Evolutionary conservation across 2,797 vertebrate genomes (phyloP).

Genomic region (Coracias cyanogaster): DNA sequence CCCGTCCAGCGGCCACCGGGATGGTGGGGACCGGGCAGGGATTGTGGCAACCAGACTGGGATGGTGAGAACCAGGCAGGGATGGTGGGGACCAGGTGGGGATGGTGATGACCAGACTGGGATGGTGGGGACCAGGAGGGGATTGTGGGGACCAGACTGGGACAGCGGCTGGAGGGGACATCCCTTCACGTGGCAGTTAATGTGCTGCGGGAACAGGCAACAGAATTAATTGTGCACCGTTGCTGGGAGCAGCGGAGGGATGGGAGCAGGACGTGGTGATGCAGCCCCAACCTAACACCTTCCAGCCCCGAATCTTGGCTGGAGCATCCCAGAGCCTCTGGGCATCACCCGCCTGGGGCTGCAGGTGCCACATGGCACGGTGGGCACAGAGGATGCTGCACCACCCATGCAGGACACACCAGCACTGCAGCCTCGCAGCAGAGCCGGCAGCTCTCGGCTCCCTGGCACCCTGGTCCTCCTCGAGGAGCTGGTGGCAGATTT

Average conservation of each 20-base stretch:
- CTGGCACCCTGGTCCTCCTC: accelerated
- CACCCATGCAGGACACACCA: accelerated
- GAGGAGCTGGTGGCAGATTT: neutral
- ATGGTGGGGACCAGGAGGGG: neutral
- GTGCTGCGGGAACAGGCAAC: neutral
- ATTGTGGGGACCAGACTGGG: neutral
- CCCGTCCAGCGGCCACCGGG: accelerated
- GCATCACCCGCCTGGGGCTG: accelerated
- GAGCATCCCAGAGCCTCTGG: neutral
- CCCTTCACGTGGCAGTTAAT: too few species aligned
- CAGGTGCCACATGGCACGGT: accelerated
- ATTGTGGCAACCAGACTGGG: neutral
- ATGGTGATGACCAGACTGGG: neutral
- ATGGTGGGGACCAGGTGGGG: neutral
- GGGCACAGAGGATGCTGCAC: neutral
- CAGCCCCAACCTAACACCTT: neutral
- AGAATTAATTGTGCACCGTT: accelerated
- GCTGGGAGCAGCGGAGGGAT: accelerated
- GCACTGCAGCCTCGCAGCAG: accelerated
- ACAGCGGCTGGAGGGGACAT: neutral
- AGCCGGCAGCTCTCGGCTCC: neutral
- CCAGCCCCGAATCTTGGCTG: neutral
- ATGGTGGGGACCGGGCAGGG: neutral
- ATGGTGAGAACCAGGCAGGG: neutral
- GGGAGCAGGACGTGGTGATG: neutral